phyloP scores from a whole-genome alignment of 2,797 vertebrate species.

The Malurus leucopterus region DNA sequence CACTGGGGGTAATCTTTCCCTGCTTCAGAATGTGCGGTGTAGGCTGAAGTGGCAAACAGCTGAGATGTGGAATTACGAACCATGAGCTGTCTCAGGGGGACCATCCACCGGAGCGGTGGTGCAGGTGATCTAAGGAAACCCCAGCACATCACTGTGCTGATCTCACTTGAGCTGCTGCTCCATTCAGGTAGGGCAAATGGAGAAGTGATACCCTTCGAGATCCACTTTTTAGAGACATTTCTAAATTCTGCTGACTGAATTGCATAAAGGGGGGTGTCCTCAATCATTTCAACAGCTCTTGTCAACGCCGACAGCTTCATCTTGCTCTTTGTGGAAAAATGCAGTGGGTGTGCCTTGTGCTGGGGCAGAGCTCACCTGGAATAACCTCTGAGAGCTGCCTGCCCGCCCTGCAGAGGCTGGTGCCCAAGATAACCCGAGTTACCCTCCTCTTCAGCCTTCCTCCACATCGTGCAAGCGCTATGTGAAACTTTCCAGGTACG shows the following conservation, averaged over 20 bases:
- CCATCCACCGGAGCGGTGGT: rapidly evolving
- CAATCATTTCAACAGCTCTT: not conserved
- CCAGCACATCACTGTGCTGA: not conserved
- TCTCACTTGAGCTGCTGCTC: not conserved
- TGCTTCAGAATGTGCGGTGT: not conserved
- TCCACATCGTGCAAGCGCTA: not conserved
- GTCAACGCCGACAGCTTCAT: not conserved
- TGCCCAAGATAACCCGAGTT: not conserved
- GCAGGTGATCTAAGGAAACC: not conserved
- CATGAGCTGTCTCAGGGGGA: not conserved
- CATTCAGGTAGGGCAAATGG: not conserved
- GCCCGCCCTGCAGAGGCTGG: not conserved
- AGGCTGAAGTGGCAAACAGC: conserved; percentile 16
- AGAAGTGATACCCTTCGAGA: not conserved
- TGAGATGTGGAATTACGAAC: conserved; percentile 8
- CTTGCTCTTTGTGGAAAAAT: not conserved
- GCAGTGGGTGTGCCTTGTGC: not conserved
- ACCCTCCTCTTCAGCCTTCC: not conserved
- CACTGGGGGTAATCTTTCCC: not conserved
- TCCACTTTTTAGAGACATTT: not conserved
- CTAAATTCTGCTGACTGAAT: not conserved
- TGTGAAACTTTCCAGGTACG: not conserved
- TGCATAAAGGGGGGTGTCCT: not conserved
- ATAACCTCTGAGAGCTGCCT: not conserved
- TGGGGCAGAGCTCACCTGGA: not conserved